Evolutionary conservation across 1,140 invertebrate genomes (phyloP).

Genomic region (Nylanderia fulva): DNA sequence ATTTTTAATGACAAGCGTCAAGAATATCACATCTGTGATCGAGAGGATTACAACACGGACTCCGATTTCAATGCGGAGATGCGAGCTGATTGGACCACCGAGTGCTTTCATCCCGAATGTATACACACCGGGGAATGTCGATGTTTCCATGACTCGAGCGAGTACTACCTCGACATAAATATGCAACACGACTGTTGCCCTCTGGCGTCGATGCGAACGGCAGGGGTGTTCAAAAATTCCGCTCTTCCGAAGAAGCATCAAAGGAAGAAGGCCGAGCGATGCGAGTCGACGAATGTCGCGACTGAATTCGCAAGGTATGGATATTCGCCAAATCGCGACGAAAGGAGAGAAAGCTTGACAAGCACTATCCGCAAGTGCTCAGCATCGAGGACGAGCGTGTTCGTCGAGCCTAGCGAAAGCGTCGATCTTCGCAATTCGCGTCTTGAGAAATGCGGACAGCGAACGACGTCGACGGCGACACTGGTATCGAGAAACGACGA

Average conservation of each 20-base stretch:
- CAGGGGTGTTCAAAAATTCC: constrained; percentile 11
- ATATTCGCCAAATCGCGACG: constrained; percentile 9
- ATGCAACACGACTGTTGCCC: constrained; percentile 25
- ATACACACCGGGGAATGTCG: neutral
- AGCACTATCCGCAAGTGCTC: constrained; percentile 29
- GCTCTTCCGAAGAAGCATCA: neutral
- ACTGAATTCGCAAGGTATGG: constrained; percentile 41
- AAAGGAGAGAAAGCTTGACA: neutral
- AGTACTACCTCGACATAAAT: constrained; percentile 26
- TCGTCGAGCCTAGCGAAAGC: constrained; percentile 44
- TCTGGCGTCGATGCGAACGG: neutral
- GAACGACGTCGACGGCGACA: neutral
- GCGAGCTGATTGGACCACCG: constrained; percentile 32
- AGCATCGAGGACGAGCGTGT: constrained; percentile 50
- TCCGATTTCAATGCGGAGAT: constrained; percentile 24
- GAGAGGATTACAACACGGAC: constrained; percentile 14
- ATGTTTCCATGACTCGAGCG: constrained; percentile 24
- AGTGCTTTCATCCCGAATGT: constrained; percentile 10
- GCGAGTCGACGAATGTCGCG: neutral
- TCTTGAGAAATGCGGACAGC: neutral
- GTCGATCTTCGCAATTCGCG: constrained; percentile 20
- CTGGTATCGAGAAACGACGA: neutral
- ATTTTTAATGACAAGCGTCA: constrained; percentile 32
- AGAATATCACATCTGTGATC: constrained; percentile 41
- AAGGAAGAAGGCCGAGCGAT: constrained; percentile 9